Base-by-base conservation (phyloP, 2,113 vertebrate genomes). In the Tichodroma muraria region DNA sequence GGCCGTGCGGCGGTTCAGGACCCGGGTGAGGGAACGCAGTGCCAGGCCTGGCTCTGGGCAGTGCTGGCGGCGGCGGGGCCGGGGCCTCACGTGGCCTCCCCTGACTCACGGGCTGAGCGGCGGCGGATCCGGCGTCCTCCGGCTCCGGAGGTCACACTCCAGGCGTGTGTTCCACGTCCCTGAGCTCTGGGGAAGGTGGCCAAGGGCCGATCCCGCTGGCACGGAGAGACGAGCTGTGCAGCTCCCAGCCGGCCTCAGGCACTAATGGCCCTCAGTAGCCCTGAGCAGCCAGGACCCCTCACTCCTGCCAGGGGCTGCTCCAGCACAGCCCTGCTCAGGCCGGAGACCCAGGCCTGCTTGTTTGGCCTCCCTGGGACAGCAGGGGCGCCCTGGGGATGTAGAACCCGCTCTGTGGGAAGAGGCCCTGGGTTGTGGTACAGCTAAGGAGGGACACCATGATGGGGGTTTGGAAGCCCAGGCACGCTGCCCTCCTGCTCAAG, bases 171-270 rank as follows among this genome's bases (percentile, higher is more conserved):
- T 9, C 42, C 20, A 1, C 7, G 22, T 27, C 66, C 66, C 61
- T 0, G 9, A 54, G 70, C 65, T 56, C 56, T 5, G 14, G 33
- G 54, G 31, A 37, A 76, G 31, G 65, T 0, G 4, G 18, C 57
- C 4, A 2, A 28, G 68, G n/a, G 45, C 24, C 0, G 0, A 20
- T 9, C 27, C 50, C 0, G 0, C 30, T 1, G 0, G 33, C 0
- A 5, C 0, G 1, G 16, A 24, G 4, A 15, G 6, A 73, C 50
- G 21, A 50, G 37, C 45, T 18, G 40, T 13, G 54, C 2, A 1
- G n/a, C 38, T 49, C 68, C 50, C 6, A 2, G 50, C 15, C 70
- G 8, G 22, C 10, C 60, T 11, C n/a, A 6, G 66, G 13, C 23
- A 52, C 45, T 1, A 1, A 21, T 3, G 19, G 20, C 15, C 12